Conservation (phyloP, 2,888 invertebrate species). For the Leptopilina myrica region DNA sequence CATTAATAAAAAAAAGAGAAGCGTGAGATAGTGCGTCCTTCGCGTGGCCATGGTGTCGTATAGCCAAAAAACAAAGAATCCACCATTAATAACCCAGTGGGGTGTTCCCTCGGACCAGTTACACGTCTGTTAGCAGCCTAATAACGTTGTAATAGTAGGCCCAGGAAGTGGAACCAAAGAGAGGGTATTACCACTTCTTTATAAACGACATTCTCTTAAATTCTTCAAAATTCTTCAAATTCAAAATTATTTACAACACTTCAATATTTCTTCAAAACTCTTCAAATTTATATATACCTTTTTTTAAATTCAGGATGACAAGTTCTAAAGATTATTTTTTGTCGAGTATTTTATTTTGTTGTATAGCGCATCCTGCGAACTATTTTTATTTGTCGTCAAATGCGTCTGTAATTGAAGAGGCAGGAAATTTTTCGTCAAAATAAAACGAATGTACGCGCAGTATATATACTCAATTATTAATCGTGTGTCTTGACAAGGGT, state of each 20-base stretch:
- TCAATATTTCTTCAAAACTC: too few species aligned
- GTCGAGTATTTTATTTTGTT: too few species aligned
- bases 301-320: too few species aligned
- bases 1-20: conserved; percentile 61
- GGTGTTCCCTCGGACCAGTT: conserved; percentile 67
- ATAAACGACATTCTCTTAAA: neutral
- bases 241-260: too few species aligned
- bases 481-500: conserved; percentile 50
- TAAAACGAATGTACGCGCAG: neutral
- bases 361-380: too few species aligned
- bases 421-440: neutral
- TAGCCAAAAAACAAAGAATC: conserved; percentile 65
- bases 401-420: neutral
- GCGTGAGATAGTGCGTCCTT: conserved; percentile 59
- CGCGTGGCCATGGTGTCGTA: conserved; percentile 56
- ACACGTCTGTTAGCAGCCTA: conserved; percentile 68
- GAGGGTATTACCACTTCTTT: neutral
- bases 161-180: conserved; percentile 57
- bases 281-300: too few species aligned
- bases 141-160: conserved; percentile 70
- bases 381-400: neutral
- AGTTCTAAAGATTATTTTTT: too few species aligned
- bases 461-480: conserved; percentile 52
- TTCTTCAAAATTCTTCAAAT: too few species aligned
- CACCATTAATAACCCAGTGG: conserved; percentile 72